Evolutionary conservation across 2,888 invertebrate species (phyloP).

Genomic region (Hirtodrosophila confusa): DNA sequence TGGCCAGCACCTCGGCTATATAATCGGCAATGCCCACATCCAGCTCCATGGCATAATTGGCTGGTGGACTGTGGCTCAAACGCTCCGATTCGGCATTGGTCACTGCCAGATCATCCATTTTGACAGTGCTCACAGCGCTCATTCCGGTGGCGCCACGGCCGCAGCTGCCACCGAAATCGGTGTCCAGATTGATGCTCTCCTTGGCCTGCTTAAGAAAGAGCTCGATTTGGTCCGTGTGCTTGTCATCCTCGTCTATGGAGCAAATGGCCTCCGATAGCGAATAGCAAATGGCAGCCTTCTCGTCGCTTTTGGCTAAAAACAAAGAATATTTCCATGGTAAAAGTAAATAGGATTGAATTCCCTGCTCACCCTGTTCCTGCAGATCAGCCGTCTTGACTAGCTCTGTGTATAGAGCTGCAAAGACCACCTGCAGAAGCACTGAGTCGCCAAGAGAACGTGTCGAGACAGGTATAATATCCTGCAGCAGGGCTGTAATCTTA

Average conservation of each 20-base stretch:
- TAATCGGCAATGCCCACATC: conserved; percentile 85
- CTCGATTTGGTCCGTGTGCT: conserved; percentile 90
- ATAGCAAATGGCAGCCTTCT: conserved; percentile 87
- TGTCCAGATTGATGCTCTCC: conserved; percentile 84
- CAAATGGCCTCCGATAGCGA: conserved; percentile 91
- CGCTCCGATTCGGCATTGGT: conserved; percentile 76
- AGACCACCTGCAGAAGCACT: conserved; percentile 89
- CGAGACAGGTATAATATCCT: conserved; percentile 89
- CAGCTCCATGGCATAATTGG: conserved; percentile 81
- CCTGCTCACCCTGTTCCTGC: conserved; percentile 70
- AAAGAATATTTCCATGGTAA: neutral
- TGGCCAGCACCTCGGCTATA: conserved; percentile 86
- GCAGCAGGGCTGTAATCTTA: conserved; percentile 87
- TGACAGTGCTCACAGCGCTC: conserved; percentile 82
- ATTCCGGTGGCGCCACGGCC: conserved; percentile 67
- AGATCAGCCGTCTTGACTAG: conserved; percentile 85
- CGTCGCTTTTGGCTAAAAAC: conserved; percentile 57
- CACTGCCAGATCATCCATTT: conserved; percentile 79
- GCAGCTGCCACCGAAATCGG: conserved; percentile 54
- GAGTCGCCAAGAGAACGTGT: conserved; percentile 88
- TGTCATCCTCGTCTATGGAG: conserved; percentile 91
- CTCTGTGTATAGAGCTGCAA: conserved; percentile 89
- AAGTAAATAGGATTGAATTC: too few relatives aligned
- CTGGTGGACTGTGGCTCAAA: conserved; percentile 81
- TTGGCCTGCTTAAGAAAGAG: conserved; percentile 86